phyloP scores from a whole-genome alignment of 2,797 vertebrate genomes.

The Amphiprion clarkii region DNA sequence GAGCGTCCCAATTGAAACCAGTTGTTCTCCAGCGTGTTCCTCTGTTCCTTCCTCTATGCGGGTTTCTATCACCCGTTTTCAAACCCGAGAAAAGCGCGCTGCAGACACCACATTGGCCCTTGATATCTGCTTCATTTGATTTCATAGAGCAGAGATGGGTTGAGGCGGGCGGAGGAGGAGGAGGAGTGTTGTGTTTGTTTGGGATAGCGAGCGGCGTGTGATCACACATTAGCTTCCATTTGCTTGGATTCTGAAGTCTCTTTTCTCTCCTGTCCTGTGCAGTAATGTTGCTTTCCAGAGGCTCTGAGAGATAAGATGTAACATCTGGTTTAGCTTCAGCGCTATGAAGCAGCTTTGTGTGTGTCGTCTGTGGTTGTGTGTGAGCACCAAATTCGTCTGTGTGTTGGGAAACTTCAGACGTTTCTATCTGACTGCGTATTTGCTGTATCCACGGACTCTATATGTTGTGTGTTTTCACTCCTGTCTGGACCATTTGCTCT shows the following conservation, averaged over 20 bases:
- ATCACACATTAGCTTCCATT: slow-evolving; percentile 66
- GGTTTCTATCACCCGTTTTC: slow-evolving; percentile 73
- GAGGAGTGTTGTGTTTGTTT: slow-evolving; percentile 60
- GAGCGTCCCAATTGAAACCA: slow-evolving; percentile 73
- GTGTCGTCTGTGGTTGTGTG: slow-evolving; percentile 17
- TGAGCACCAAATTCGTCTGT: slow-evolving; percentile 4
- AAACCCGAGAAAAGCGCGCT: slow-evolving; percentile 58
- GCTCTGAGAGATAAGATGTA: slow-evolving; percentile 90
- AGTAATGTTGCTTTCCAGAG: slow-evolving; percentile 90
- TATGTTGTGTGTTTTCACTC: slow-evolving; percentile 57
- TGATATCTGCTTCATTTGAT: slow-evolving; percentile 74
- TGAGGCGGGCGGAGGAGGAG: slow-evolving; percentile 22
- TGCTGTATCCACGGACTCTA: slow-evolving; percentile 16
- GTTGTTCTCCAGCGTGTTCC: slow-evolving; percentile 61
- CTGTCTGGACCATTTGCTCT: slow-evolving; percentile 87
- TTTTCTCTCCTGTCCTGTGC: slow-evolving; percentile 58
- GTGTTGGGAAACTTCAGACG: not conserved
- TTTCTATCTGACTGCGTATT: slow-evolving; percentile 13
- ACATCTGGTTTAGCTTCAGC: slow-evolving; percentile 95
- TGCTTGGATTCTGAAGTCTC: slow-evolving; percentile 62
- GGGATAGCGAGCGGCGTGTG: slow-evolving; percentile 43
- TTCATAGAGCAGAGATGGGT: slow-evolving; percentile 61
- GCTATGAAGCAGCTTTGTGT: slow-evolving; percentile 84
- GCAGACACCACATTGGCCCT: slow-evolving; percentile 58
- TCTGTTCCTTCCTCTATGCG: slow-evolving; percentile 39